Evolutionary conservation across 2,888 invertebrate genomes (phyloP), one percentile per base, ranked within the genome.

Genomic region (Agrochola circellaris): DNA sequence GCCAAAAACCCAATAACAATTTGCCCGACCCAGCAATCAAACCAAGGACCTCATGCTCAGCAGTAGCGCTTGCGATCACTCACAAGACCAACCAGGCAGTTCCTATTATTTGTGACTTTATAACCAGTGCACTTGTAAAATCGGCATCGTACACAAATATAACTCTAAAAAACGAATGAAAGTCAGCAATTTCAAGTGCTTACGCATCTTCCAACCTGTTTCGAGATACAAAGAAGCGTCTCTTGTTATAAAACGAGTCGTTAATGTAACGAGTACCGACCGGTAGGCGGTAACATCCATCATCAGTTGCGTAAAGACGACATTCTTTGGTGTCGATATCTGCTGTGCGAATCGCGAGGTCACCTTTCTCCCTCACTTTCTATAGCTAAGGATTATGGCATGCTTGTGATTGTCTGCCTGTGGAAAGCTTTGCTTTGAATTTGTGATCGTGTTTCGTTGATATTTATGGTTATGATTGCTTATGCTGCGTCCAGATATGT

Each of bases 281-380:
- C 67, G 79, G 84, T 80, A 74, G 66, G 79, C 67, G 80, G 79
- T 80, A 71, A 48, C 81, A 83, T 85, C 72, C 82, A 82, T 90
- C 88, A 86, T 83, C 84, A 68, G 83, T 92, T 91, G 89, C 91
- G 90, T 91, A 91, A 92, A 88, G 82, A 86, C 90, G 48, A 86
- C 91, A 91, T 92, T 92, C 91, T 85, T 88, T 86, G 73, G 88
- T 87, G 87, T 88, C 89, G 88, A 91, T 92, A 89, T 93, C 91
- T 89, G 91, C 91, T 89, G 91, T 90, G 90, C 89, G 88, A 87
- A 89, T 88, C 87, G 87, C 76, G 88, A 81, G 87, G 83, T 90
- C 90, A 93, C 88, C 88, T 88, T 94, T 95, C 95, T 95, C 94
- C 92, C 92, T 90, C 90, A 89, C 95, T 95, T 95, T 95, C 95